Percentiles rank a stretch among this genome's conserved stretches.
Conservation (phyloP, 2,888 invertebrate genomes). For the Drosophila neutralis region DNA sequence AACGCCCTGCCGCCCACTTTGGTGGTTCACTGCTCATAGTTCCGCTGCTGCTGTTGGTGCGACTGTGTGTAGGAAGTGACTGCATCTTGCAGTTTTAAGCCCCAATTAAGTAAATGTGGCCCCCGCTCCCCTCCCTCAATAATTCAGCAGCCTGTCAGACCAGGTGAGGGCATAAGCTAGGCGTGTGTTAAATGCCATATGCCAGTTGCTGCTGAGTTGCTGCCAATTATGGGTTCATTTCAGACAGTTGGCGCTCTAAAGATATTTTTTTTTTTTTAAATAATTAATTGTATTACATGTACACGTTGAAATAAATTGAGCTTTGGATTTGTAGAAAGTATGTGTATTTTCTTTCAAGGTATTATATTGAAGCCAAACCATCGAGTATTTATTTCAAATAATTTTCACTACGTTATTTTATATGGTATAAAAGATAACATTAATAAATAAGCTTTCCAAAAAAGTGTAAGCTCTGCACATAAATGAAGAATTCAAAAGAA, state of each 20-base stretch:
- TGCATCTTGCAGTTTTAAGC: conserved; percentile 66
- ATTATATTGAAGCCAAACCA: not conserved
- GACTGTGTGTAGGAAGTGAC: conserved; percentile 15
- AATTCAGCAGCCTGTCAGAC: conserved; percentile 2
- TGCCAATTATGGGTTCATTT: conserved; percentile 18
- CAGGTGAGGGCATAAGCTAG: conserved; percentile 4
- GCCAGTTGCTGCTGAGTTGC: conserved; percentile 14
- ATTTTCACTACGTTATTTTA: not conserved
- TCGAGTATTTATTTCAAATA: not conserved
- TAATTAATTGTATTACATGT: conserved; percentile 3
- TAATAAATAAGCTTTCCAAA: not conserved
- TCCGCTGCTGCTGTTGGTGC: conserved; percentile 27
- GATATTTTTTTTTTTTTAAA: not conserved
- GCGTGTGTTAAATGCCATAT: conserved; percentile 26
- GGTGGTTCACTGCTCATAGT: conserved; percentile 64
- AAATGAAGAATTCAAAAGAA: not conserved
- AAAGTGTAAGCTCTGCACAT: not conserved
- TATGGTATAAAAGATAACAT: not conserved
- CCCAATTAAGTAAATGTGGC: conserved; percentile 69
- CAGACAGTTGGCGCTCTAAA: not conserved
- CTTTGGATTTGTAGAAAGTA: not conserved
- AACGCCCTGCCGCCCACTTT: conserved; percentile 35
- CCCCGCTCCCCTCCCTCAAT: not conserved
- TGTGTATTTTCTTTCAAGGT: not conserved
- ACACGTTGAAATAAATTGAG: not conserved